Evolutionary conservation across 2,888 invertebrate species (phyloP).

Genomic region (Didymodactylos carnosus): DNA sequence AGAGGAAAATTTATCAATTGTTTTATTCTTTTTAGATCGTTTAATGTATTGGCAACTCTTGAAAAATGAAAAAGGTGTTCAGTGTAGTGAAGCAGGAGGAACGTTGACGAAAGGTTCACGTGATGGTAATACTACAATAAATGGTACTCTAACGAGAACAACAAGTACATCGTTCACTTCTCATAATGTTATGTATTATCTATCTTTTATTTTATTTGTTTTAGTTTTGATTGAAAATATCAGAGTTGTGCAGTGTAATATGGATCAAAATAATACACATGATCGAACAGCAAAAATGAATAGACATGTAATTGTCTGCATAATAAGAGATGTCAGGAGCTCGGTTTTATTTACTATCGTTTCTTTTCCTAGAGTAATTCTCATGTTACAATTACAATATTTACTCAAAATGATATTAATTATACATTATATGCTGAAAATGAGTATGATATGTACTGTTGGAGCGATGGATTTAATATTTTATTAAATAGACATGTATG

Average conservation of each 20-base stretch:
- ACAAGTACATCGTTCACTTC: too few species aligned
- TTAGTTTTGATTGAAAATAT: not conserved
- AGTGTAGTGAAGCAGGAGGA: not conserved
- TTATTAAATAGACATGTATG: not conserved
- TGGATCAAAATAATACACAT: not conserved
- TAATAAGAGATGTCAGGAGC: not conserved
- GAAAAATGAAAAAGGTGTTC: not conserved
- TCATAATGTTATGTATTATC: not conserved
- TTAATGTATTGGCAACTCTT: not conserved
- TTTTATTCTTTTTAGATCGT: not conserved
- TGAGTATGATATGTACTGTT: not conserved
- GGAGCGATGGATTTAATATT: not conserved
- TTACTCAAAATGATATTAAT: not conserved
- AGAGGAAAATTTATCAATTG: not conserved
- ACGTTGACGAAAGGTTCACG: not conserved
- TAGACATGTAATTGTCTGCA: not conserved
- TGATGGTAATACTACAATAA: not conserved
- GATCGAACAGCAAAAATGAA: not conserved
- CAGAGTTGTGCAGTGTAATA: not conserved
- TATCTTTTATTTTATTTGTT: not conserved
- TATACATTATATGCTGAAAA: not conserved
- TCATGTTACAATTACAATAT: not conserved
- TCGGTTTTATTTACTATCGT: too few species aligned
- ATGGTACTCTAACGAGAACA: not conserved
- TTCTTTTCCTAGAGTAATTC: not conserved